Evolutionary conservation across 92 coral and sea anemone genomes (phyloP), one percentile per base, ranked within the genome.

Genomic region (Phenganax subtilis): DNA sequence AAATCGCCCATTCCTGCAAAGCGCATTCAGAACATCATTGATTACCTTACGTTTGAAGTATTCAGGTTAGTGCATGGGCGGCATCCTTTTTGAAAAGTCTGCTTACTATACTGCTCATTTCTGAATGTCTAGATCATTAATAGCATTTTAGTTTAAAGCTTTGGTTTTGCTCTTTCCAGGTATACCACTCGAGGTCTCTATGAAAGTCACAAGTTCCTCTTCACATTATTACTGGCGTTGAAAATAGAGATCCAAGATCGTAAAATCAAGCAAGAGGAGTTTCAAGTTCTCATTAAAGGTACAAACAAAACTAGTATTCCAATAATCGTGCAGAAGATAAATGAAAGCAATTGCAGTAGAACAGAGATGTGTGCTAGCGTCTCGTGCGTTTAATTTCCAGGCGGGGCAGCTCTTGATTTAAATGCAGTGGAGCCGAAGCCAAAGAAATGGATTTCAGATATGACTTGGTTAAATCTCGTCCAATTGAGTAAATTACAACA

Each of bases 381-480:
- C 11, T 5, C 55, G 29, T 77, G 7, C 10, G 17, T 0, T 11
- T 56, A 54, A 7, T 4, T 54, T 15, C 12, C 86, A 96, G 99
- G 99, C 75, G 99, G 99, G 10, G 99, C 99, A 10, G 99, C 99
- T 54, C 87, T 96, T 29, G 99, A 96, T 81, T 79, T 94, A 30
- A 96, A 96, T 82, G 96, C 97, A 16, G 99, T 96, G 74, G 97
- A 96, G 84, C 96, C 99, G 62, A 96, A 96, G 66, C 99, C 99
- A 25, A 96, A 96, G 90, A 96, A 96, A 82, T 96, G 99, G 99
- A 96, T 96, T 77, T 88, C 93, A 16, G 99, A 96, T 80, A 81
- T 96, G 89, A 96, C 99, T 4, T 96, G 99, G 99, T 76, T 96
- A 88, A 96, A 96, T 81, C 83, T 96, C 63, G 99, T 96, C 54